A percentile compares a stretch with the other conserved stretches of the same genome.
Conservation (phyloP, 2,797 vertebrate genomes). For the Uromys caudimaculatus region DNA sequence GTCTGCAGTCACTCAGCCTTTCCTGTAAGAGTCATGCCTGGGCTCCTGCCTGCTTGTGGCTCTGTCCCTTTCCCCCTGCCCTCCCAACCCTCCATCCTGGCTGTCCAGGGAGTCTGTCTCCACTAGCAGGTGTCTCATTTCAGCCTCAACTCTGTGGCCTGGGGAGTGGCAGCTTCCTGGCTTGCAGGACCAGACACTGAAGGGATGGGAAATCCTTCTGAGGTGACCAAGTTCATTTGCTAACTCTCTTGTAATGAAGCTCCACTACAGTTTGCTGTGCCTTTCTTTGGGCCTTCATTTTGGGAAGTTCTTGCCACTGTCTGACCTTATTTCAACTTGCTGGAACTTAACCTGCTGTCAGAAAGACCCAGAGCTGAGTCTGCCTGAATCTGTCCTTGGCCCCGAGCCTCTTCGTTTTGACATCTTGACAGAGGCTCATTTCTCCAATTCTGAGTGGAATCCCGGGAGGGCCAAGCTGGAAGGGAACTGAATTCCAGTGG, state of each 20-base stretch:
- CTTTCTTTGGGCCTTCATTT: background rate
- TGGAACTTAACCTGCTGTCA: background rate
- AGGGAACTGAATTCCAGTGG: background rate
- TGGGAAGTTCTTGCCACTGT: constrained; percentile 50
- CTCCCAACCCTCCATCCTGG: background rate
- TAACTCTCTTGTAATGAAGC: background rate
- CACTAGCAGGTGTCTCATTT: background rate
- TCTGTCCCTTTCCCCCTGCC: background rate
- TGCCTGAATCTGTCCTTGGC: constrained; percentile 5
- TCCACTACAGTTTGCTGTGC: background rate
- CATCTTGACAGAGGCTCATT: background rate
- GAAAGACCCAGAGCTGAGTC: constrained; percentile 9
- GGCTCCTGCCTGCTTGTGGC: background rate
- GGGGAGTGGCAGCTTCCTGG: background rate
- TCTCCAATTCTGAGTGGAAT: background rate
- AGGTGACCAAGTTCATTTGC: background rate
- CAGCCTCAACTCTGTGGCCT: background rate
- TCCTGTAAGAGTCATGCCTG: background rate
- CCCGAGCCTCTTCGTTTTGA: background rate
- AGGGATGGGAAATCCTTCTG: background rate
- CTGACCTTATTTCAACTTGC: constrained; percentile 32
- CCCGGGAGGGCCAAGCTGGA: background rate
- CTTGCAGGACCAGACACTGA: background rate
- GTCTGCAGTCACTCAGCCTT: background rate
- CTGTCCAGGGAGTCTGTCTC: background rate